A percentile compares a stretch with the other conserved stretches of the same genome.
Evolutionary conservation across 2,113 vertebrate species (phyloP).

Genomic region (Ciconia stormi): DNA sequence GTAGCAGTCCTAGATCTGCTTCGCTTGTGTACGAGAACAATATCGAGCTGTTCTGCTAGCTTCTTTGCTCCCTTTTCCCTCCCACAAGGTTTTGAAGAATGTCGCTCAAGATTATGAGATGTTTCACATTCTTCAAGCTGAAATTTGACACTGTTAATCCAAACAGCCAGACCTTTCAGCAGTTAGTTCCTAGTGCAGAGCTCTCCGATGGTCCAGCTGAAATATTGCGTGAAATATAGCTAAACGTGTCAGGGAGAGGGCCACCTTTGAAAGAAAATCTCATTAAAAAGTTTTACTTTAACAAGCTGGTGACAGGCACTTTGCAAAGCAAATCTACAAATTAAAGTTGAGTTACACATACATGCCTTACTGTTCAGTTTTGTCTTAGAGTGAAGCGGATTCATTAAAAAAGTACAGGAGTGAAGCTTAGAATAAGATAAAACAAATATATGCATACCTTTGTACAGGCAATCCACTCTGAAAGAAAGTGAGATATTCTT

Average conservation of each 20-base stretch:
- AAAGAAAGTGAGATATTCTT: slow-evolving; percentile 41
- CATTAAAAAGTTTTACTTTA: not conserved
- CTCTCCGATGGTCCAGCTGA: not conserved
- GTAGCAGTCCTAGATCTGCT: not conserved
- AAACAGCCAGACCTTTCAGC: not conserved
- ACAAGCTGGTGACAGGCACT: not conserved
- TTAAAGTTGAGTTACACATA: not conserved
- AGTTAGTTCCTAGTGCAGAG: not conserved
- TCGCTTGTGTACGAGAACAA: not conserved
- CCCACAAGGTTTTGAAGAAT: not conserved
- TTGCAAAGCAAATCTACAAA: not conserved
- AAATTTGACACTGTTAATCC: slow-evolving; percentile 39
- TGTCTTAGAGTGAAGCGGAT: not conserved
- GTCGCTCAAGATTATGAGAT: slow-evolving; percentile 13
- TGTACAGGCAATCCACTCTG: slow-evolving; percentile 37
- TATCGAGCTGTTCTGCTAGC: not conserved
- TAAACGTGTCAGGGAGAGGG: not conserved
- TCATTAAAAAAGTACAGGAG: not conserved
- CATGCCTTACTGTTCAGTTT: not conserved
- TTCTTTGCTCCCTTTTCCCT: not conserved
- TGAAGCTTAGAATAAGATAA: not conserved
- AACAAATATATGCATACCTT: slow-evolving; percentile 49
- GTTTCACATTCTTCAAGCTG: slow-evolving; percentile 40
- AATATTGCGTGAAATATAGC: not conserved
- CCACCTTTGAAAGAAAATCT: not conserved